Evolutionary conservation across 1,140 invertebrate species (phyloP), one percentile per base, ranked within the genome.

Genomic region (Caerostris extrusa): DNA sequence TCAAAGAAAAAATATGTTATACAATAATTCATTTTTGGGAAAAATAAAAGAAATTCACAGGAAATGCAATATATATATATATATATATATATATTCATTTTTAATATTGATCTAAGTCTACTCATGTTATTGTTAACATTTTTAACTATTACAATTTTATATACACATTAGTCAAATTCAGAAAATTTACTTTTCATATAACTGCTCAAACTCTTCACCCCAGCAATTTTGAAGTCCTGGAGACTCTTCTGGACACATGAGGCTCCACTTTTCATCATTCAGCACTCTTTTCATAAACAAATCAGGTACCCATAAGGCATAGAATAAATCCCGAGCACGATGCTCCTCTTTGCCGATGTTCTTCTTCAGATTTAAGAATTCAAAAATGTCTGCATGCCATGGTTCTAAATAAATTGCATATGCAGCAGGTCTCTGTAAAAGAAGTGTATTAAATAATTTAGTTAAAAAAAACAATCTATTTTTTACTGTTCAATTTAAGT

Each of bases 221-320:
- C 98, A 99, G 95, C 97, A 97, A 95, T 99, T 98, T 8, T 97
- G 96, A 7, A 99, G 96, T 0, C 98, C 98, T 2, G 98, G 99
- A 96, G 97, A 98, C 95, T 99, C 97, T 95, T 98, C 97, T 0
- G 99, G 99, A 96, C 99, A 99, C 99, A 99, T 99, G 17, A 99
- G 96, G 71, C 98, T 98, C 99, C 99, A 99, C 81, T 97, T 96
- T 89, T 96, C 97, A 96, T 99, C 97, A 0, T 97, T 96, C 95
- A 99, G 97, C 0, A 99, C 99, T 82, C 99, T 97, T 96, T 98
- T 97, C 99, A 99, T 99, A 96, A 99, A 99, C 57, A 99, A 96
- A 97, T 99, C 99, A 6, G 99, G 99, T 95, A 99, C 98, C 99
- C 99, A 99, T 10, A 99, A 95, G n/a, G 98, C 99, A 96, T 99